Evolutionary conservation across 2,113 vertebrate species (phyloP), one percentile per base, ranked within the genome.

Genomic region (Cephalopholis sonnerati): DNA sequence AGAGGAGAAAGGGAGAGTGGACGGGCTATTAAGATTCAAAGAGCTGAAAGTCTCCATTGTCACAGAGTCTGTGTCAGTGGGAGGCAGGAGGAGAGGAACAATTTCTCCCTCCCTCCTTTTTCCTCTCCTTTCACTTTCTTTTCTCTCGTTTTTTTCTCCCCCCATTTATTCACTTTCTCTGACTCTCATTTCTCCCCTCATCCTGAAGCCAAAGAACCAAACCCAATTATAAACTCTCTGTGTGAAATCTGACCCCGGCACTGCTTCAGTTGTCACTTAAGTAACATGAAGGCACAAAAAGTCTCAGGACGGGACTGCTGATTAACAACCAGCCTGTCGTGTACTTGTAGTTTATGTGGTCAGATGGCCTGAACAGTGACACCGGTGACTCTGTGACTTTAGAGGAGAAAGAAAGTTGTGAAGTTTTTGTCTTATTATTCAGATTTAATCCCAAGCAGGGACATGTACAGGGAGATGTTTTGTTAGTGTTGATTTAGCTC

Each of bases 11-110:
- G 51, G 73, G 59, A 53, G 75, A 87, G 79, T 83, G 84, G 71
- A 78, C 62, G 18, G 82, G 46, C 65, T 86, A 91, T 91, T 91
- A 61, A 81, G 79, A 89, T 77, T 87, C 82, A 85, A 74, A 57
- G 48, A 86, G 66, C 62, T 77, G 90, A 68, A 88, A 61, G 72
- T 91, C 65, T 85, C 66, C 32, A 44, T 83, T 86, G 90, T 89
- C 76, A 66, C 68, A 24, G 58, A 66, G 59, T 58, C 63, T 83
- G 64, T 88, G 85, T 89, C 84, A 81, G 89, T 79, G 22, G 81
- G 71, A 90, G 78, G 66, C 84, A 71, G 65, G 36, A 74, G 67
- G 44, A 85, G 27, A 70, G 39, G 57, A 75, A 77, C 85, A 41
- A n/a, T 65, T 74, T 67, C 48, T 67, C 63, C 54, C 46, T 77